A percentile compares a stretch with the other conserved stretches of the same genome.
Evolutionary conservation across 1,140 invertebrate species (phyloP).

Genomic region (Trissolcus basalis): DNA sequence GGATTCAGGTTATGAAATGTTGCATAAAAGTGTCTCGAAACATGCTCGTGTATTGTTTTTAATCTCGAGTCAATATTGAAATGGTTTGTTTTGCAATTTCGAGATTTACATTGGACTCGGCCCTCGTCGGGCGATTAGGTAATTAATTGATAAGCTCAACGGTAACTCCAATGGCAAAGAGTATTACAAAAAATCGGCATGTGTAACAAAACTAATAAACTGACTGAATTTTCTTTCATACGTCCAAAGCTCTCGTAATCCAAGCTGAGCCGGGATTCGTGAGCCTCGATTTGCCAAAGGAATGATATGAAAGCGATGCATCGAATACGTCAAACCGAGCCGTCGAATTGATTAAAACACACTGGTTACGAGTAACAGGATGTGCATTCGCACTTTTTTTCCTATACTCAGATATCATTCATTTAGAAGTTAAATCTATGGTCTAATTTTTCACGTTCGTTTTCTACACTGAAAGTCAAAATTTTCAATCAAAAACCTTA

Average conservation of each 20-base stretch:
- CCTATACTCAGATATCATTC: neutral
- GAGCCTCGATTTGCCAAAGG: constrained; percentile 54
- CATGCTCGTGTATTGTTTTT: too few relatives aligned
- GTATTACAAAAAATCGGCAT: constrained; percentile 11
- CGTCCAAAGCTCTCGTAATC: constrained; percentile 55
- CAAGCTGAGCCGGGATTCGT: constrained; percentile 51
- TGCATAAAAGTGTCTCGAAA: neutral
- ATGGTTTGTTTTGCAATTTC: too few relatives aligned
- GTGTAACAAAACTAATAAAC: constrained; percentile 58
- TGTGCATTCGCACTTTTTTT: constrained; percentile 14
- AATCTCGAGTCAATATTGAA: too few relatives aligned
- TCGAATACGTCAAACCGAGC: constrained; percentile 44
- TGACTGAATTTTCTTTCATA: constrained; percentile 55
- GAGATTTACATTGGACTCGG: too few relatives aligned
- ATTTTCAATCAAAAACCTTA: too few relatives aligned
- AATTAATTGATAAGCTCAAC: constrained; percentile 17
- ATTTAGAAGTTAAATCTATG: neutral
- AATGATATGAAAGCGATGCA: constrained; percentile 49
- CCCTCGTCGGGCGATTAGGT: neutral
- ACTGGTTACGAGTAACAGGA: constrained; percentile 20
- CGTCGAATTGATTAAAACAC: constrained; percentile 47
- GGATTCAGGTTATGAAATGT: neutral
- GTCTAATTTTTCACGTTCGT: neutral
- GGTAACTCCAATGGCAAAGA: constrained; percentile 13
- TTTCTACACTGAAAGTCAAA: too few relatives aligned